Base-by-base conservation (phyloP, 2,888 invertebrate genomes). In the Agrypnus murinus region DNA sequence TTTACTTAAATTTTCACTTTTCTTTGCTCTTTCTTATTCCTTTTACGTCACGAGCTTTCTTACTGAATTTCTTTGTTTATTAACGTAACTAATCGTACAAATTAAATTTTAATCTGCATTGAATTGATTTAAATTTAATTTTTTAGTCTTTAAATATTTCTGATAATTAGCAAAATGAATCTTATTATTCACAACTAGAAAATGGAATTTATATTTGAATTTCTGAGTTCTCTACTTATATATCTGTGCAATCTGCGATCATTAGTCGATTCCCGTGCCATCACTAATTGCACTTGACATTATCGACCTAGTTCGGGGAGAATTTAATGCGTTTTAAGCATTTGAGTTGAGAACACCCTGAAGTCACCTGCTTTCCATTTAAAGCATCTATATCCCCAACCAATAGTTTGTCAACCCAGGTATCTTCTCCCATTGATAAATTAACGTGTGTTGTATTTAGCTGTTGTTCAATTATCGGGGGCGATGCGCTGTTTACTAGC, bases 401-500 rank as follows among this genome's bases (percentile, higher is more conserved):
- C 25, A 5, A n/a, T 25, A 25, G 25, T 5, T 25, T 25, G 25
- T 25, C n/a, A 8, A 45, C 45, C n/a, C 12, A 12, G 3, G 45
- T 14, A 45, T 8, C 12, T 32, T 32, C 32, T 32, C 4, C 4
- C 15, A 9, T 25, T 8, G 25, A 25, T 9, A 59, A 40, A 59
- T 59, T 59, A 59, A 14, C 45, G 7, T 12, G 34, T 40, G 38
- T 31, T n/a, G 66, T 3, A 34, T 66, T 53, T 15, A 69, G 25
- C 40, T 58, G 62, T 69, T 67, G 50, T 62, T 53, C 36, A 62
- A 53, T 68, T 50, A 62, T 38, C 36, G 57, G 46, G 15, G 40
- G 17, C 19, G 36, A 57, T 50, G 53, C 43, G 62, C 60, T 65
- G 46, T 59, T 69, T 57, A 64, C 50, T 57, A 40, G 14, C 32